phyloP scores from a whole-genome alignment of 1,140 invertebrate genomes.

The Euwallacea fornicatus region DNA sequence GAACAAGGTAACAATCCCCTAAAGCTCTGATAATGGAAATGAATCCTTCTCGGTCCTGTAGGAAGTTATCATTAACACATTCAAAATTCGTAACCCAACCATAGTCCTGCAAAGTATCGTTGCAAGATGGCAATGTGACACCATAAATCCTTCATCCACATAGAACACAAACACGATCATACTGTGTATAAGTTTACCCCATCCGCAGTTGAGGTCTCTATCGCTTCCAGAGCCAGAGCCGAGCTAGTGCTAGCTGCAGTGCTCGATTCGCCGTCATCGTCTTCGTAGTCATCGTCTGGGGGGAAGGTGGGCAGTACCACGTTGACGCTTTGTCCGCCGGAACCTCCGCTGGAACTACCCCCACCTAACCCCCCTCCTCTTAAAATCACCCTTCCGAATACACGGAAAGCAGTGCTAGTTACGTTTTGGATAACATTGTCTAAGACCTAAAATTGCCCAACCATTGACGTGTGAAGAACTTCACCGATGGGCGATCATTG shows the following conservation, averaged over 20 bases:
- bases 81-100: too few species aligned
- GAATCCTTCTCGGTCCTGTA: too few species aligned
- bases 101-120: slow-evolving; percentile 31
- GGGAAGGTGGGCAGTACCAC: slow-evolving; percentile 61
- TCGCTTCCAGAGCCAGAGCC: neutral
- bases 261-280: slow-evolving; percentile 44
- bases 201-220: slow-evolving; percentile 15
- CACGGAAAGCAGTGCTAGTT: slow-evolving; percentile 50
- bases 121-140: slow-evolving; percentile 22
- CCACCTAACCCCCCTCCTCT: slow-evolving; percentile 57
- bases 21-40: too few species aligned
- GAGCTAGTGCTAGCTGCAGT: slow-evolving; percentile 22
- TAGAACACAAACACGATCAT: slow-evolving; percentile 27
- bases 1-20: too few species aligned
- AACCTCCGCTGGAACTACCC: slow-evolving; percentile 53
- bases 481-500: too few species aligned
- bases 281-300: slow-evolving; percentile 57
- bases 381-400: slow-evolving; percentile 54
- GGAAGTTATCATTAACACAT: too few species aligned
- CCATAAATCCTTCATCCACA: slow-evolving; percentile 12
- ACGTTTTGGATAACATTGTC: slow-evolving; percentile 53
- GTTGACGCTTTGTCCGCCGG: slow-evolving; percentile 56
- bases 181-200: slow-evolving; percentile 33
- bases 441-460: slow-evolving; percentile 46
- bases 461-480: neutral